Conservation (phyloP, 2,113 vertebrate genomes). For the Solenodon paradoxus region DNA sequence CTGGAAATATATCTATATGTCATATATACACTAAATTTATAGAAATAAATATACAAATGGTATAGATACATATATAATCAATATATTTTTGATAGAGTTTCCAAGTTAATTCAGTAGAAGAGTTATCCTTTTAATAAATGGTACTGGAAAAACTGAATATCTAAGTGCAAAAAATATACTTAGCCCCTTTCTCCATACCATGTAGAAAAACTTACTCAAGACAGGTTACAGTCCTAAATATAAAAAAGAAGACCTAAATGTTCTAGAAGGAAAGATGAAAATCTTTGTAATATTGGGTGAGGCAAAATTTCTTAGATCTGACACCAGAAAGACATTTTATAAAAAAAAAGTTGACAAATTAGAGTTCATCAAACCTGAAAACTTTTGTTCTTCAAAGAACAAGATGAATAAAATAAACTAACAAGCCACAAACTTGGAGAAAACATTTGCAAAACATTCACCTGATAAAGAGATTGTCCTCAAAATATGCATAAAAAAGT, state of each 20-base stretch:
- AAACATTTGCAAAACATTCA: not conserved
- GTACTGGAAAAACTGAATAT: not conserved
- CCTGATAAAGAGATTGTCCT: not conserved
- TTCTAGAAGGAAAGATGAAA: conserved; percentile 14
- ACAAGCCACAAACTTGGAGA: not conserved
- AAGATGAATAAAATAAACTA: conserved; percentile 6
- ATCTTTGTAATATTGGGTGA: not conserved
- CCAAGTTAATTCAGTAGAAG: not conserved
- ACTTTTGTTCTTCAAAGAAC: conserved; percentile 11
- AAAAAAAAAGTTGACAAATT: conserved; percentile 11
- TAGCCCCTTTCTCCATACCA: not conserved
- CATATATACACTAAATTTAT: no score
- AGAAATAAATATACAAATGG: no score
- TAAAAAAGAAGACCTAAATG: not conserved
- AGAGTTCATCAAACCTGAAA: not conserved
- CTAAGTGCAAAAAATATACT: not conserved
- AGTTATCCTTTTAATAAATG: conserved; percentile 2
- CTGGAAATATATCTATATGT: no score
- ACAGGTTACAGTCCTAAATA: not conserved
- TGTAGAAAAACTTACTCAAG: not conserved
- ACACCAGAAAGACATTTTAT: not conserved
- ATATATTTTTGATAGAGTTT: not conserved
- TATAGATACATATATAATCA: not conserved
- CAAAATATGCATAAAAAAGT: not conserved
- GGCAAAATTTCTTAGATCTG: not conserved